Percentiles rank a stretch among this genome's conserved stretches.
These are phyloP conservation scores for Lucinisca nassula DNA, from an alignment of 2,888 invertebrate species.

Conservation along the genomic window DNA sequence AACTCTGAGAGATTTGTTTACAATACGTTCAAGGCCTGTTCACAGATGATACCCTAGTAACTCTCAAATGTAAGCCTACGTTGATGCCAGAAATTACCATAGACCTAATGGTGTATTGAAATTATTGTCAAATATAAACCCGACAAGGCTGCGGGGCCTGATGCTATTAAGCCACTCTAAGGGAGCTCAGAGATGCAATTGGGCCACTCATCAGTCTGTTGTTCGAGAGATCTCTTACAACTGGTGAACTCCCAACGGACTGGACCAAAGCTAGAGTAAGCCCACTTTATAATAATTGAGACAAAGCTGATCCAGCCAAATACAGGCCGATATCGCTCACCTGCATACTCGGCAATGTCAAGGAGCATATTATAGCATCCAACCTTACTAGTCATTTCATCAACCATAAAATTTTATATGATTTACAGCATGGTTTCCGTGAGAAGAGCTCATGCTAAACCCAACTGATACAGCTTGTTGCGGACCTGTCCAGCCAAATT, in stretches of 20 bases:
- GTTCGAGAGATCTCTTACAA: background rate
- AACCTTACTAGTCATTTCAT: background rate
- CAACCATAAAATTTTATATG: background rate
- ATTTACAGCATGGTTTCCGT: slow-evolving; percentile 1
- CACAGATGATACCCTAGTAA: background rate
- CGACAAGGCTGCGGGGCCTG: background rate
- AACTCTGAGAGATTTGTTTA: background rate
- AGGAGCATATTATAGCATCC: background rate
- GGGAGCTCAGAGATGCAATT: too few species aligned
- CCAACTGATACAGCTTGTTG: too few species aligned
- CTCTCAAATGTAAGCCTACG: background rate
- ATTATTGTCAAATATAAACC: background rate
- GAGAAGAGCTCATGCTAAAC: slow-evolving; percentile 4
- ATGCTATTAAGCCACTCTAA: background rate
- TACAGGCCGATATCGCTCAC: slow-evolving; percentile 15
- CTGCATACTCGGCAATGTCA: slow-evolving; percentile 5
- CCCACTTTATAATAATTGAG: too few species aligned
- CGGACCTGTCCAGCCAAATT: background rate
- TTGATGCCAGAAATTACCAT: background rate
- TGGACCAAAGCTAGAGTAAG: too few species aligned
- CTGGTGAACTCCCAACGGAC: too few species aligned
- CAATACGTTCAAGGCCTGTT: background rate
- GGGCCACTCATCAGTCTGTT: background rate
- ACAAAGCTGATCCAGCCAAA: background rate
- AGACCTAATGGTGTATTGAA: background rate